Evolutionary conservation across 2,888 invertebrate genomes (phyloP).

Genomic region (Cerastis leucographa): DNA sequence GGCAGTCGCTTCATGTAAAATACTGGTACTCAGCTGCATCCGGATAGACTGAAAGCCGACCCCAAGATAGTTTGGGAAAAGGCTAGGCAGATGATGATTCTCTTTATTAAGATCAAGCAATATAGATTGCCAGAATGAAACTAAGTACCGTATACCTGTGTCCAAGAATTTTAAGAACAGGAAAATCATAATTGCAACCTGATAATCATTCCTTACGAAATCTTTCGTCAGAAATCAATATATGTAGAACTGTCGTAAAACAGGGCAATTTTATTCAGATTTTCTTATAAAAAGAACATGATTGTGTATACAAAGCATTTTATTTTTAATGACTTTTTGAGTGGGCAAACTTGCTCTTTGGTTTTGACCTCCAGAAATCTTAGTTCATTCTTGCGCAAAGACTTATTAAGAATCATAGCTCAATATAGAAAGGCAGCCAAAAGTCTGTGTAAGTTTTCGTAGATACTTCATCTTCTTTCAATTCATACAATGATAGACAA

Average conservation of each 20-base stretch:
- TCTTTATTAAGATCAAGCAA: constrained; percentile 1
- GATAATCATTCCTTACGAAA: not conserved
- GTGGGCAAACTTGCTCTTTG: not conserved
- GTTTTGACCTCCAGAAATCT: not conserved
- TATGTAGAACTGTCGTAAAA: not conserved
- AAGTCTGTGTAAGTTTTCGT: too few species aligned
- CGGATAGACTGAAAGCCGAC: too few species aligned
- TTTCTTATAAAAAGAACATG: not conserved
- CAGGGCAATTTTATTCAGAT: too few species aligned
- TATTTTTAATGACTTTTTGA: not conserved
- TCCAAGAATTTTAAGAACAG: not conserved
- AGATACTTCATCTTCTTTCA: not conserved
- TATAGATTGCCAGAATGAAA: not conserved
- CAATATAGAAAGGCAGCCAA: not conserved
- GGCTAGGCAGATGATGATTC: too few species aligned
- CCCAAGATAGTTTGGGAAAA: too few species aligned
- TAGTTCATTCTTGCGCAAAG: not conserved
- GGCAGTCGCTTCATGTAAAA: too few species aligned
- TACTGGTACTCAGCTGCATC: too few species aligned
- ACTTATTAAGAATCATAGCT: not conserved
- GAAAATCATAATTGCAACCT: not conserved
- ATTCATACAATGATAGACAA: not conserved
- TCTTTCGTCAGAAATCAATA: not conserved
- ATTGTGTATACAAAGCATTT: not conserved
- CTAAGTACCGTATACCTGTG: not conserved